Percentiles rank a stretch among this genome's conserved stretches.
Evolutionary conservation across 2,888 invertebrate genomes (phyloP).

Genomic region (Limnephilus lunatus): DNA sequence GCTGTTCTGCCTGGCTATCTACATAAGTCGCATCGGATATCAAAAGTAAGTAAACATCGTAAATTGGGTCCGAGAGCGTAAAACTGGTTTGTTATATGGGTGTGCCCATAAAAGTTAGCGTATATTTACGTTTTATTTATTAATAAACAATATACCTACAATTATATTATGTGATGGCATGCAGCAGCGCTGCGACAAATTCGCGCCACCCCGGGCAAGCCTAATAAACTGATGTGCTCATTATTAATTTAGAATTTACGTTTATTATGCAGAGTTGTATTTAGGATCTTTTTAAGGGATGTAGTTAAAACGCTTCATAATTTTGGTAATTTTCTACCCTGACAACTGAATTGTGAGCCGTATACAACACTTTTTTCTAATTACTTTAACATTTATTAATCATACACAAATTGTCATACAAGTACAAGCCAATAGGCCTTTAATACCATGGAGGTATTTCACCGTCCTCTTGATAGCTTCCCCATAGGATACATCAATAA

Average conservation of each 20-base stretch:
- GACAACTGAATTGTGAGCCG: neutral
- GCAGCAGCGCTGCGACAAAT: neutral
- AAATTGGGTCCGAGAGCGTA: neutral
- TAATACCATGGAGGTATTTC: too few relatives aligned
- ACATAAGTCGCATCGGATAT: conserved; percentile 34
- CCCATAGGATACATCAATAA: too few relatives aligned
- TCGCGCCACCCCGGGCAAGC: neutral
- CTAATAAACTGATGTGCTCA: too few relatives aligned
- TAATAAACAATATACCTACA: neutral
- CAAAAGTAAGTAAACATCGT: conserved; percentile 39
- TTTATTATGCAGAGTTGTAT: too few relatives aligned
- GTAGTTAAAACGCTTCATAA: neutral
- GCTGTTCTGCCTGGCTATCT: conserved; percentile 40
- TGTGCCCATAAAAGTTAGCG: neutral
- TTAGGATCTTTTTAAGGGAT: neutral
- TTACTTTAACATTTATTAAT: too few relatives aligned
- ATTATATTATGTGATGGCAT: neutral
- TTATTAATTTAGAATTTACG: too few relatives aligned
- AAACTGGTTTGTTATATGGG: neutral
- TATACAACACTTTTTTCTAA: too few relatives aligned
- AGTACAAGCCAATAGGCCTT: too few relatives aligned
- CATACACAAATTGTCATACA: too few relatives aligned
- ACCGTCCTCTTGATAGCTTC: too few relatives aligned
- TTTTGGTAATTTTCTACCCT: neutral
- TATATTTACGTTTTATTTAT: neutral